Base-by-base conservation (phyloP, 1,140 invertebrate species). In the Pentalonia nigronervosa region DNA sequence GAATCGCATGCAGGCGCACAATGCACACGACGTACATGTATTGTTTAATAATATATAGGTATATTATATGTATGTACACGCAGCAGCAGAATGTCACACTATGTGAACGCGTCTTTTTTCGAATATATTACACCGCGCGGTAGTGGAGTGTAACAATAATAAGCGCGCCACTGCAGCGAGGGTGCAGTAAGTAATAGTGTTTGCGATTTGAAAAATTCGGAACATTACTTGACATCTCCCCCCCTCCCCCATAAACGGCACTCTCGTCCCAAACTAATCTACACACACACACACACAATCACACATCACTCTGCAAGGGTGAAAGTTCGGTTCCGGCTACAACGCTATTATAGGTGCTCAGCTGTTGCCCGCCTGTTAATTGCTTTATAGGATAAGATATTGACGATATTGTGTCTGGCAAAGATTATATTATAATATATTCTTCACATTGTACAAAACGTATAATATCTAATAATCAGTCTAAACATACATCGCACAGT, bases 31-130 rank as follows among this genome's bases (percentile, higher is more conserved):
- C 17, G 30, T n/a, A 76, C 30, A 67, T 41, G n/a, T 67, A 67
- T n/a, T n/a, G n/a, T n/a, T 6, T n/a, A 67, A 23, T 14, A 67
- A 30, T 14, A 67, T 67, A n/a, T 67, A 67, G 30, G 14, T n/a
- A 67, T 30, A 60, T 60, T 30, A 11, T 60, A 60, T 14, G 25
- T 30, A 30, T 67, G 25, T 30, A n/a, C 1, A n/a, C 60, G 60
- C 60, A 76, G n/a, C 60, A 76, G n/a, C 30, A 76, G 60, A 76
- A 76, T 76, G 60, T 76, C 60, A 76, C 60, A 76, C n/a, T n/a
- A n/a, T 76, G 30, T 67, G 30, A 76, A 17, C 60, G n/a, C 60
- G 23, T 34, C 60, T 76, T 76, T 67, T 76, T 76, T 34, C 60
- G n/a, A 76, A 30, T 76, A 17, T 14, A 76, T 30, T 17, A 41